Percentiles rank a stretch among this genome's conserved stretches.
These are phyloP conservation scores for Psix sp. DNA, from an alignment of 1,140 invertebrate species.

Conservation along the genomic window DNA sequence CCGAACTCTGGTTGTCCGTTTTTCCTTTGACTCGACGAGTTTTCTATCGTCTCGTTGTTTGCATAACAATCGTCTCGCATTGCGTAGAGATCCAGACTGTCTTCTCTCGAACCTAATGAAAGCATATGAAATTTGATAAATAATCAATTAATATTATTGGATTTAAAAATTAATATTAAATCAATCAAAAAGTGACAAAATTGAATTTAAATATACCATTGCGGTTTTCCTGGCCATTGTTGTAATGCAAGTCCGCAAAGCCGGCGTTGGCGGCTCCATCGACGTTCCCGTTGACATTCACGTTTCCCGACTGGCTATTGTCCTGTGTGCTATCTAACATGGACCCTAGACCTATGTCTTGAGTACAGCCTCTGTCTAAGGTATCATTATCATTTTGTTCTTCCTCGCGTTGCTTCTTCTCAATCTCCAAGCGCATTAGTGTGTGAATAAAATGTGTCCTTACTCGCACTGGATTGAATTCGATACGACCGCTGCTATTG, in stretches of 20 bases:
- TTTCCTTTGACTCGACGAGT: conserved; percentile 67
- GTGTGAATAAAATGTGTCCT: conserved; percentile 99
- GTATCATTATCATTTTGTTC: conserved; percentile 51
- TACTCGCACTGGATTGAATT: conserved; percentile 96
- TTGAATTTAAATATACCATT: too few relatives aligned
- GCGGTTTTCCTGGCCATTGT: conserved; percentile 62
- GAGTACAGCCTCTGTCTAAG: conserved; percentile 28
- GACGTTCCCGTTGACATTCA: conserved; percentile 31
- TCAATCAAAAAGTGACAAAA: too few relatives aligned
- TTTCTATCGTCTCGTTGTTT: conserved; percentile 75
- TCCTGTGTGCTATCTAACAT: conserved; percentile 78
- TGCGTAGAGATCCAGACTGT: conserved; percentile 81
- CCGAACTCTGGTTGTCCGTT: conserved; percentile 67
- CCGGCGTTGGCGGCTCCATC: conserved; percentile 76
- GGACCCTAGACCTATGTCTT: conserved; percentile 75
- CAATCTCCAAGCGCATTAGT: conserved; percentile 94
- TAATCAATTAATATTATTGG: too few relatives aligned
- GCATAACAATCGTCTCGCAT: conserved; percentile 83
- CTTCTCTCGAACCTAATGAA: conserved; percentile 73
- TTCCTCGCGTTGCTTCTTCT: conserved; percentile 84
- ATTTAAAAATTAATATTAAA: too few relatives aligned
- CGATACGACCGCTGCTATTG: conserved; percentile 94
- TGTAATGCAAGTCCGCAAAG: conserved; percentile 83
- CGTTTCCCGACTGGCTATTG: conserved; percentile 69
- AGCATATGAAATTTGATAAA: not conserved